Percentiles rank a stretch among this genome's conserved stretches.
phyloP scores from a whole-genome alignment of 2,113 vertebrate species.

The Gobiocypris rarus region DNA sequence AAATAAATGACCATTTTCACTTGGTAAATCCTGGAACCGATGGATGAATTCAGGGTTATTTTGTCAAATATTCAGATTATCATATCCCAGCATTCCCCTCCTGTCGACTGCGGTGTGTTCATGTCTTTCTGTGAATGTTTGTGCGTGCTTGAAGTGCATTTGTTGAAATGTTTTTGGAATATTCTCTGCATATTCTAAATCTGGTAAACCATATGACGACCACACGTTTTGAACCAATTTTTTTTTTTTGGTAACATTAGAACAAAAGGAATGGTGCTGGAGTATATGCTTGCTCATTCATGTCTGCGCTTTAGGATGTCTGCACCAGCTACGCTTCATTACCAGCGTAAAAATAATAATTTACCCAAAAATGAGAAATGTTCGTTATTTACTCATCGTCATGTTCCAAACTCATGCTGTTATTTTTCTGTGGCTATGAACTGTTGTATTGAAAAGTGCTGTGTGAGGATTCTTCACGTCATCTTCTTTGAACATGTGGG shows the following conservation, averaged over 20 bases:
- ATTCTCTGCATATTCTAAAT: neutral
- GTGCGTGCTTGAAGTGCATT: neutral
- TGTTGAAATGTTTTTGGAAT: neutral
- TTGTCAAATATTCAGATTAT: neutral
- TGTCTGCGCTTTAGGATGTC: neutral
- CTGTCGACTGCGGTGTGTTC: neutral
- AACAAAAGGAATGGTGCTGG: conserved; percentile 15
- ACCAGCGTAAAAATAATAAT: neutral
- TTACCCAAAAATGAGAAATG: neutral
- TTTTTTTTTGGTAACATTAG: neutral
- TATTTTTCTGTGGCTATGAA: neutral
- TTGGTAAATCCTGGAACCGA: neutral
- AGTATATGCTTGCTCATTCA: neutral
- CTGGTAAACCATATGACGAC: neutral
- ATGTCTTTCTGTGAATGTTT: neutral
- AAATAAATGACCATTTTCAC: neutral
- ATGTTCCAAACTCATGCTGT: neutral
- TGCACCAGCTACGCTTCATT: conserved; percentile 24
- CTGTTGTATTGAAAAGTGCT: neutral
- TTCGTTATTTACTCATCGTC: neutral
- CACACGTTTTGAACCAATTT: neutral
- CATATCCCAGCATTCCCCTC: neutral
- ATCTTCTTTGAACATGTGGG: neutral
- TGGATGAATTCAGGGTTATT: neutral
- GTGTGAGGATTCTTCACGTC: neutral